Evolutionary conservation across 1,140 invertebrate species (phyloP).

Genomic region (Camponotus pennsylvanicus): DNA sequence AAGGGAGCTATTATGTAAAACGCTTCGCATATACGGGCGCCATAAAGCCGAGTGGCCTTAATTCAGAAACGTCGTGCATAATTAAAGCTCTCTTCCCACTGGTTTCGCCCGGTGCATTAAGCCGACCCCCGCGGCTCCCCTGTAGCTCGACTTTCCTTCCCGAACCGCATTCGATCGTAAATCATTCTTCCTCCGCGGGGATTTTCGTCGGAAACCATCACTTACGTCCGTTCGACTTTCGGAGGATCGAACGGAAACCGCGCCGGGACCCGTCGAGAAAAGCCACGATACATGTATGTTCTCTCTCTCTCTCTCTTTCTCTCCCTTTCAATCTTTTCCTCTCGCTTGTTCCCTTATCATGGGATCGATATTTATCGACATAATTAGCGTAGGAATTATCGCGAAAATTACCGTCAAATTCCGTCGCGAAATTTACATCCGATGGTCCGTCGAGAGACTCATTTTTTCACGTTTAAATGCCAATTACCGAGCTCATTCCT

Average conservation of each 20-base stretch:
- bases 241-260: conserved; percentile 54
- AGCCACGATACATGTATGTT: not conserved
- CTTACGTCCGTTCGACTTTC: conserved; percentile 61
- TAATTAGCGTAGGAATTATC: conserved; percentile 2
- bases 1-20: conserved; percentile 69
- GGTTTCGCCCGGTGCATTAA: conserved; percentile 59
- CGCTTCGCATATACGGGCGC: conserved; percentile 61
- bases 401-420: not conserved
- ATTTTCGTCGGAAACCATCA: conserved; percentile 63
- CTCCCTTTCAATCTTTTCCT: not conserved
- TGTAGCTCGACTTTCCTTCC: conserved; percentile 47
- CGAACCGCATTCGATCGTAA: conserved; percentile 52
- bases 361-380: not conserved
- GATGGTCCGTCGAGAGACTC: not conserved
- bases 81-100: conserved; percentile 60
- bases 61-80: conserved; percentile 63
- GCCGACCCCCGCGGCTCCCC: conserved; percentile 34
- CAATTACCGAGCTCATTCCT: conserved; percentile 10
- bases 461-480: not conserved
- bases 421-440: not conserved
- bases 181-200: conserved; percentile 61
- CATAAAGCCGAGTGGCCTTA: conserved; percentile 67
- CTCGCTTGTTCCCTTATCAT: not conserved
- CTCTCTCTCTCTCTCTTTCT: not conserved
- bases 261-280: conserved; percentile 24